Conservation (phyloP, 1,140 invertebrate genomes). For the Pissodes strobi region DNA sequence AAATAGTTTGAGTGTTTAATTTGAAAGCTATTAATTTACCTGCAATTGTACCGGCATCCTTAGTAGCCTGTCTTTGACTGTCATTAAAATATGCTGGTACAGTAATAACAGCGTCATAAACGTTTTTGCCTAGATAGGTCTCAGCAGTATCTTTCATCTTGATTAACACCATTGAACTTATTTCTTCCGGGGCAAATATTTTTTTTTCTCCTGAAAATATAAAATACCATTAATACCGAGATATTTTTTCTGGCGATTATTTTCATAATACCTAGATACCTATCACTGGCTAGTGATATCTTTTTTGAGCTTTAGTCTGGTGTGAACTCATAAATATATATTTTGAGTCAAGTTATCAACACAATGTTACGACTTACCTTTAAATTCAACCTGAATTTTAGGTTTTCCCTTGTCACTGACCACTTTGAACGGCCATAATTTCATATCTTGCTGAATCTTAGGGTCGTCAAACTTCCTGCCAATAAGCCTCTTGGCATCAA, state of each 20-base stretch:
- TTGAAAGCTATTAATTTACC: too few relatives aligned
- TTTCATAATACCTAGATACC: too few relatives aligned
- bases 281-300: too few relatives aligned
- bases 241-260: too few relatives aligned
- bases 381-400: slow-evolving; percentile 71
- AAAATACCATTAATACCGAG: too few relatives aligned
- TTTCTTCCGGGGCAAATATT: slow-evolving; percentile 75
- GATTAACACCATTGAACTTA: slow-evolving; percentile 69
- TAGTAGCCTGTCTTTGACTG: slow-evolving; percentile 54
- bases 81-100: slow-evolving; percentile 64
- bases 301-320: too few relatives aligned
- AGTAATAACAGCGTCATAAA: slow-evolving; percentile 61
- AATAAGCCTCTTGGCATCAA: slow-evolving; percentile 69
- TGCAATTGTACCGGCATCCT: slow-evolving; percentile 72
- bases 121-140: slow-evolving; percentile 57
- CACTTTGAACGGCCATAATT: slow-evolving; percentile 72
- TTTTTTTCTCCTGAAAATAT: slow-evolving; percentile 64
- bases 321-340: too few relatives aligned
- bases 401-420: slow-evolving; percentile 64
- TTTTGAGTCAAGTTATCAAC: too few relatives aligned
- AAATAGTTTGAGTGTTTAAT: too few relatives aligned
- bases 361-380: too few relatives aligned
- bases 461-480: slow-evolving; percentile 69
- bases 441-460: slow-evolving; percentile 70
- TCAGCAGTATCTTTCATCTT: slow-evolving; percentile 67